phyloP scores from a whole-genome alignment of 2,797 vertebrate species.

The Cyclopterus lumpus region DNA sequence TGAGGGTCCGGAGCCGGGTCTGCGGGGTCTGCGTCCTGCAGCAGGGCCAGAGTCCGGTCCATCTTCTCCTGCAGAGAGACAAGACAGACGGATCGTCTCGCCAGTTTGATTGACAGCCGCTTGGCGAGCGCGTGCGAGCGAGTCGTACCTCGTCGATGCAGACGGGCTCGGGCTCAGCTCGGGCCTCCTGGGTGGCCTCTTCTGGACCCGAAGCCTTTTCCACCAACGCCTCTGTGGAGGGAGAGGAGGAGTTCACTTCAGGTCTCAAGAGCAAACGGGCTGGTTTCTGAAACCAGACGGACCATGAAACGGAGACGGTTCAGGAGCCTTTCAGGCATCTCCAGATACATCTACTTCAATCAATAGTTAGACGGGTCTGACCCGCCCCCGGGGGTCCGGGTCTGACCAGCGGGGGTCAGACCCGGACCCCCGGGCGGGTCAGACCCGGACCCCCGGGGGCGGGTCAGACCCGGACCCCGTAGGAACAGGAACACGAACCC shows the following conservation, averaged over 20 bases:
- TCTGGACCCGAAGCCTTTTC: constrained; percentile 85
- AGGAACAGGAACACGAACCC: constrained; percentile 78
- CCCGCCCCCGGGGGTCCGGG: too few relatives aligned
- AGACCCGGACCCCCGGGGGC: too few relatives aligned
- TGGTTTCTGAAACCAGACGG: too few relatives aligned
- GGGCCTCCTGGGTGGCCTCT: constrained; percentile 84
- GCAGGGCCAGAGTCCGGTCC: constrained; percentile 90
- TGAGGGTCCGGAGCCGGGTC: constrained; percentile 87
- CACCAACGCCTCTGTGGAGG: constrained; percentile 64
- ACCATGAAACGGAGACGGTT: too few relatives aligned
- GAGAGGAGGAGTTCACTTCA: background rate
- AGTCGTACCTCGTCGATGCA: constrained; percentile 93
- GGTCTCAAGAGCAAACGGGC: background rate
- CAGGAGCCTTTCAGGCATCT: too few relatives aligned
- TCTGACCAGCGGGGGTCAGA: too few relatives aligned
- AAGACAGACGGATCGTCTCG: background rate
- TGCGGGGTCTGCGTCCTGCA: constrained; percentile 94
- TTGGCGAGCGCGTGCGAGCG: background rate
- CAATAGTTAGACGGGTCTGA: too few relatives aligned
- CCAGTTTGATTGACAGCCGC: background rate
- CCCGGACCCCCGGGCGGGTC: too few relatives aligned
- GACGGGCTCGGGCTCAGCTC: constrained; percentile 91
- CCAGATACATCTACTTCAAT: too few relatives aligned
- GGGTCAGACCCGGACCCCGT: too few relatives aligned
- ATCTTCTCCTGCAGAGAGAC: constrained; percentile 88